These are phyloP conservation scores for Tetranychus piercei DNA, from an alignment of 2,888 invertebrate species.

Conservation along the genomic window DNA sequence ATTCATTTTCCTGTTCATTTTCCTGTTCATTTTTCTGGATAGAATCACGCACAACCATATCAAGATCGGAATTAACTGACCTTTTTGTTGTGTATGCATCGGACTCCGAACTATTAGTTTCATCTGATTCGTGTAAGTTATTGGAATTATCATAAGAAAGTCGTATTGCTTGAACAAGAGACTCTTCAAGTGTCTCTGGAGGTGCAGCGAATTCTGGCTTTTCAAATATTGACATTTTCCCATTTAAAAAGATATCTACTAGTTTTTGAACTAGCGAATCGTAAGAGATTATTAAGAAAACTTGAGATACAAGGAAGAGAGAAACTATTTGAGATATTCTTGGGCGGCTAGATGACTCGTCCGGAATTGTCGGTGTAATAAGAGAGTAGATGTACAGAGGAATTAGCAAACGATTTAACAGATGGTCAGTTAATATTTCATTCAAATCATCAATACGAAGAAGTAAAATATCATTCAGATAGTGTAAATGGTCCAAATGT, in stretches of 20 bases:
- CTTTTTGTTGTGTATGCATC: too few species aligned
- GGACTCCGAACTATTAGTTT: background rate
- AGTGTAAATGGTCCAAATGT: constrained; percentile 89
- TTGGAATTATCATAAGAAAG: background rate
- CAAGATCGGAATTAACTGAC: too few species aligned
- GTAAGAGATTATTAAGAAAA: constrained; percentile 81
- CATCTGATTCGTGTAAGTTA: background rate
- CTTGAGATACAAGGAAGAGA: constrained; percentile 47
- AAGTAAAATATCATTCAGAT: constrained; percentile 84
- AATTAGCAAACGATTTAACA: constrained; percentile 73
- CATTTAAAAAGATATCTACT: constrained; percentile 72
- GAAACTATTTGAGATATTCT: constrained; percentile 75
- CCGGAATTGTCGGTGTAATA: constrained; percentile 14
- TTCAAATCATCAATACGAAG: constrained; percentile 79
- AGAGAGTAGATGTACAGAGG: constrained; percentile 41
- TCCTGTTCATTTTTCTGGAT: background rate
- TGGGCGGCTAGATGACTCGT: constrained; percentile 31
- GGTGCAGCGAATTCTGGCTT: constrained; percentile 43
- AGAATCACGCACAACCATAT: too few species aligned
- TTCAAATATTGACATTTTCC: constrained; percentile 39
- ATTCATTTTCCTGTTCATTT: background rate
- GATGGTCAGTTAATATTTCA: constrained; percentile 77
- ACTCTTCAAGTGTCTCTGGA: constrained; percentile 54
- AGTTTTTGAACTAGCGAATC: constrained; percentile 71
- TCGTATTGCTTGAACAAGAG: constrained; percentile 39